Conservation (phyloP, 2,797 vertebrate species). For the Trichosurus vulpecula region DNA sequence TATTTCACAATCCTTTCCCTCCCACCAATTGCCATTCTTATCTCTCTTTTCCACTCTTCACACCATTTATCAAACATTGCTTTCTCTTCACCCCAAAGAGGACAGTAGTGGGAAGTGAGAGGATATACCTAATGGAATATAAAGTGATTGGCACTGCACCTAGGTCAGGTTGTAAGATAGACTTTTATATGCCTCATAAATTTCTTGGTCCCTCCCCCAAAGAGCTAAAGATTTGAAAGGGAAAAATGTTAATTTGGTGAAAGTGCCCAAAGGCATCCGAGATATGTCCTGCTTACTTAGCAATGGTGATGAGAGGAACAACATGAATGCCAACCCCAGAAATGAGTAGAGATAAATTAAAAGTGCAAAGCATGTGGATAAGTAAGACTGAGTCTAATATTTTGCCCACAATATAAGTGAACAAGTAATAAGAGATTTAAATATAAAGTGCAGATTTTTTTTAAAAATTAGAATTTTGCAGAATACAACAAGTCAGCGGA, state of each 20-base stretch:
- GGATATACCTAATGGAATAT: neutral
- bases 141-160: neutral
- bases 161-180: neutral
- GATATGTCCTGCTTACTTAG: neutral
- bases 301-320: neutral
- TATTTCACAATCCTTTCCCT: neutral
- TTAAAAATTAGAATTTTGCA: conserved; percentile 21
- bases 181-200: neutral
- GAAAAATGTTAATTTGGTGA: neutral
- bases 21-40: neutral
- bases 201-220: neutral
- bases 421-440: conserved; percentile 37
- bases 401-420: neutral
- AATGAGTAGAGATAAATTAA: conserved; percentile 14
- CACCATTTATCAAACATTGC: neutral
- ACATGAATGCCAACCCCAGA: neutral
- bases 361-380: neutral
- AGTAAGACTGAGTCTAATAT: neutral
- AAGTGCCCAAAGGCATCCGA: neutral
- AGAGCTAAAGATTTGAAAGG: neutral
- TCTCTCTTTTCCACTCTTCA: neutral
- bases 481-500: neutral
- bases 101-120: neutral
- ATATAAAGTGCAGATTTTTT: neutral
- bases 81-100: neutral